Evolutionary conservation across 2,113 vertebrate genomes (phyloP), one percentile per base, ranked within the genome.

Genomic region (Xenus cinereus): DNA sequence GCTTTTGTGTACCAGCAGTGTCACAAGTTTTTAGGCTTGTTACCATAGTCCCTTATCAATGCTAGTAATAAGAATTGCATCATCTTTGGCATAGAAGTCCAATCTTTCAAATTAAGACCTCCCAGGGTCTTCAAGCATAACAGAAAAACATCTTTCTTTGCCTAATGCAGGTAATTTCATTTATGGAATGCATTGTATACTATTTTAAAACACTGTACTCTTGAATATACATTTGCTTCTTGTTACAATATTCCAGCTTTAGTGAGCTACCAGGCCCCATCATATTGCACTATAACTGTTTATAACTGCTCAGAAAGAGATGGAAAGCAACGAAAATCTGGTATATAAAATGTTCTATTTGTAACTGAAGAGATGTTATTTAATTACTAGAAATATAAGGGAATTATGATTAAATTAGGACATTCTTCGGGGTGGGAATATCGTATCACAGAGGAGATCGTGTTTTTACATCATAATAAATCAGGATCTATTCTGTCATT

Each of bases 321-420:
- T 7, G n/a, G 26, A 91, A 91, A 85, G 33, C 50, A 91, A n/a
- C 21, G 27, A 78, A 60, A 67, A 64, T 66, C 15, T 24, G 23
- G 12, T 59, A 51, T 12, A n/a, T 67, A 50, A 57, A 66, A 33
- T 30, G 43, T 77, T 87, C 59, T 45, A 59, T 84, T 79, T 89
- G 73, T 62, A 84, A 66, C 62, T 75, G 51, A 94, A 93, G 15
- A 53, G 46, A 64, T 84, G 27, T 33, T 90, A 89, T 97, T 96
- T 95, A 94, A 97, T 95, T 90, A 68, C 46, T 21, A 54, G 30
- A 71, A 84, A 96, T 87, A 57, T 41, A 87, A 77, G 35, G 64
- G 37, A 94, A 93, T 79, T 84, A 68, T 86, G 33, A 97, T 96
- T 84, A 91, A 96, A 96, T 95, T 83, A 75, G 74, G 82, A 90